phyloP scores from a whole-genome alignment of 2,888 invertebrate genomes.

The Chloroclysta siterata region DNA sequence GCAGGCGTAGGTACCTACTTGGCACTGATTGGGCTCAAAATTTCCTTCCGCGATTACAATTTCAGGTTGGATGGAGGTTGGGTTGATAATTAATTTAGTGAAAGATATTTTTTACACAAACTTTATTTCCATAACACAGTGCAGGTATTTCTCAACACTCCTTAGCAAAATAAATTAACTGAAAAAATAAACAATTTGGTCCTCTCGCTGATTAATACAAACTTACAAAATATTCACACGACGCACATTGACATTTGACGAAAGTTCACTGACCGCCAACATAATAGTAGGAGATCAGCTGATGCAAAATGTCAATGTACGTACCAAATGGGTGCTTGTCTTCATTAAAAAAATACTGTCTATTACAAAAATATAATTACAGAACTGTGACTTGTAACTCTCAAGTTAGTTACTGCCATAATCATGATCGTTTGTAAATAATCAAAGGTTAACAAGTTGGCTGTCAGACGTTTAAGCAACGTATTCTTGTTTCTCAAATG shows the following conservation, averaged over 20 bases:
- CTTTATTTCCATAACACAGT: constrained; percentile 68
- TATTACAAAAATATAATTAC: constrained; percentile 18
- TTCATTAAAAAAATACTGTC: constrained; percentile 18
- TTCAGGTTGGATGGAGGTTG: too few relatives aligned
- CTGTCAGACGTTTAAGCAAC: not conserved
- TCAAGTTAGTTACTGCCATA: not conserved
- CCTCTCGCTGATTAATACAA: constrained; percentile 38
- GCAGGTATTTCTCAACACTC: constrained; percentile 50
- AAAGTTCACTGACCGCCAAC: not conserved
- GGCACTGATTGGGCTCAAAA: too few relatives aligned
- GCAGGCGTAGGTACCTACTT: too few relatives aligned
- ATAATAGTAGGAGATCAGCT: not conserved
- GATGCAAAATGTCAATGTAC: not conserved
- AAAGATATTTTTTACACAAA: constrained; percentile 57
- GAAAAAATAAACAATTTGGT: constrained; percentile 53
- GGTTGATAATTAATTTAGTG: constrained; percentile 20
- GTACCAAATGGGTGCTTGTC: not conserved
- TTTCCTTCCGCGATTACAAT: too few relatives aligned
- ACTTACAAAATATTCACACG: constrained; percentile 19
- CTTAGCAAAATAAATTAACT: constrained; percentile 53
- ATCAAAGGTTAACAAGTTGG: not conserved
- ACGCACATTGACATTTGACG: constrained; percentile 6
- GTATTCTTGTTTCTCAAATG: too few relatives aligned
- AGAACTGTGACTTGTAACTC: not conserved
- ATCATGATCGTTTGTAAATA: not conserved